A percentile compares a stretch with the other conserved stretches of the same genome.
Conservation (phyloP, 2,888 invertebrate species). For the Ormia ochracea region DNA sequence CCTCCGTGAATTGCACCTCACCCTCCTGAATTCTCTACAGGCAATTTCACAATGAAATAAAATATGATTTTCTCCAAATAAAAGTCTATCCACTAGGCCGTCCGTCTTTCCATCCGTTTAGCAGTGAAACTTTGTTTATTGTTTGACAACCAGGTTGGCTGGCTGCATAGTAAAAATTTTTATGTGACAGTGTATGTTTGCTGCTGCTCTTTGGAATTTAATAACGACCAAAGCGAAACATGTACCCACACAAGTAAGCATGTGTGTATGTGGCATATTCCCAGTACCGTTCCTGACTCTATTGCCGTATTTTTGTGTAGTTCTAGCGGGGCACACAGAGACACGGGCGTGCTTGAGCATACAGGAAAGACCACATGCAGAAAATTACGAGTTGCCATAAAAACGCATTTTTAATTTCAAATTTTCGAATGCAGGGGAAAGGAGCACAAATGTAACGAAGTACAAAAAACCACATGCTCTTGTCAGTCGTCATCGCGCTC, state of each 20-base stretch:
- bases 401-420: slow-evolving; percentile 62
- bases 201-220: background rate
- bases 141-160: slow-evolving; percentile 31
- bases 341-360: background rate
- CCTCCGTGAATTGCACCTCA: background rate
- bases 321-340: background rate
- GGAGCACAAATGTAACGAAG: background rate
- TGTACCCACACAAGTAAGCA: too few relatives aligned
- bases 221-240: slow-evolving; percentile 32
- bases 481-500: slow-evolving; percentile 52
- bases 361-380: slow-evolving; percentile 55
- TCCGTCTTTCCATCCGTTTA: background rate
- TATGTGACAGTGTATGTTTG: background rate
- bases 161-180: background rate
- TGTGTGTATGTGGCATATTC: too few relatives aligned
- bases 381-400: slow-evolving; percentile 61
- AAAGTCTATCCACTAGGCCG: background rate
- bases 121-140: slow-evolving; percentile 26
- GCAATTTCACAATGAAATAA: background rate
- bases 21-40: background rate
- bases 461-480: slow-evolving; percentile 55
- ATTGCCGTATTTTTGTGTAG: background rate
- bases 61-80: slow-evolving; percentile 24
- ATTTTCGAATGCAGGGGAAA: slow-evolving; percentile 2
- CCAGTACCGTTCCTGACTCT: slow-evolving; percentile 2